phyloP scores from a whole-genome alignment of 1,140 invertebrate genomes.

The Drosophila punjabiensis region DNA sequence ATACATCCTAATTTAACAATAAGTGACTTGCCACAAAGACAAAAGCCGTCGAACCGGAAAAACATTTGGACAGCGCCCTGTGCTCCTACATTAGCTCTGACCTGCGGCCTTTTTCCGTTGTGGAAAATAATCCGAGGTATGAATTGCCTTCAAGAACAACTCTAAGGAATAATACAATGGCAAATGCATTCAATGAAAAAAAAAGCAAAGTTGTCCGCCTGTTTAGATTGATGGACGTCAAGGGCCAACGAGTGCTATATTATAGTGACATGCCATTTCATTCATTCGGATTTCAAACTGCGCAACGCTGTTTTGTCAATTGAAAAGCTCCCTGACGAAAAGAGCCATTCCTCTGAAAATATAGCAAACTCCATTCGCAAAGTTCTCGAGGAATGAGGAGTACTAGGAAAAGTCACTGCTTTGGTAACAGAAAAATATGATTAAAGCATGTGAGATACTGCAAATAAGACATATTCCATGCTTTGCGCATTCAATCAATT shows the following conservation, averaged over 20 bases:
- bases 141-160: background rate
- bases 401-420: background rate
- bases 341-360: background rate
- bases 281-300: slow-evolving; percentile 1
- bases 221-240: background rate
- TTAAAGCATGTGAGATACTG: background rate
- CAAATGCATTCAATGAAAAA: slow-evolving; percentile 9
- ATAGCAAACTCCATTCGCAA: background rate
- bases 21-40: no score
- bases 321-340: background rate
- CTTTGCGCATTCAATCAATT: background rate
- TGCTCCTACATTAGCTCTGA: background rate
- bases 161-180: background rate
- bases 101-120: slow-evolving; percentile 3
- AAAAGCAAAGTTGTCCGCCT: background rate
- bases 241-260: slow-evolving; percentile 12
- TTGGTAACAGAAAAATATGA: background rate
- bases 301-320: slow-evolving; percentile 1
- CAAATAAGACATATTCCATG: background rate
- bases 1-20: no score
- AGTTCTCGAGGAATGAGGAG: background rate
- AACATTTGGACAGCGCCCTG: no score
- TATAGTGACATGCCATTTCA: slow-evolving; percentile 8
- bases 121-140: slow-evolving; percentile 13
- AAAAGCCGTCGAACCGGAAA: no score